These are phyloP conservation scores for Prosopocoilus inquinatus DNA, from an alignment of 2,888 invertebrate species.

Conservation along the genomic window DNA sequence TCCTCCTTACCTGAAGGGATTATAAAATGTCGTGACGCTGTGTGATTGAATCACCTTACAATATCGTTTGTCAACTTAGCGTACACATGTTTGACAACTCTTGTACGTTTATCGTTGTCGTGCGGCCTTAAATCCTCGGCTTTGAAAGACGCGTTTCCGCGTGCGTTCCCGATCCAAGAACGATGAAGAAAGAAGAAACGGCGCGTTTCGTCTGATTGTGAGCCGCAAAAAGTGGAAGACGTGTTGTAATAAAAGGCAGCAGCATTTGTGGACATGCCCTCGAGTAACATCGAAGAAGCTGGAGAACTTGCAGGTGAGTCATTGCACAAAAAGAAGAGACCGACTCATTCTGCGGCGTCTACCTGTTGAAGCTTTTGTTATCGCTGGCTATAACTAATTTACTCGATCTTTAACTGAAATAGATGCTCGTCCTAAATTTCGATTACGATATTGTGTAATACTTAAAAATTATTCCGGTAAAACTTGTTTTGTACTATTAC, in stretches of 20 bases:
- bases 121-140: too few species aligned
- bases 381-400: background rate
- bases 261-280: constrained; percentile 29
- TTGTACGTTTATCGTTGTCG: background rate
- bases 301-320: constrained; percentile 11
- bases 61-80: background rate
- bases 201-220: too few species aligned
- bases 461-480: too few species aligned
- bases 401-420: background rate
- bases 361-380: background rate
- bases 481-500: too few species aligned
- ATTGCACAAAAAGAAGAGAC: background rate
- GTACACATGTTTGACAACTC: too few species aligned
- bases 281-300: constrained; percentile 22
- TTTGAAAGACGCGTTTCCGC: background rate
- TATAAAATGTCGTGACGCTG: constrained; percentile 6
- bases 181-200: too few species aligned
- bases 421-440: too few species aligned
- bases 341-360: background rate
- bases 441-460: too few species aligned
- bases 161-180: background rate
- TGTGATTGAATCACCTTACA: background rate
- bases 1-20: constrained; percentile 1
- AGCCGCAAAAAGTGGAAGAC: constrained; percentile 1
- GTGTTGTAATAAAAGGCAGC: constrained; percentile 6